Base-by-base conservation (phyloP, 2,113 vertebrate species). In the Scopus umbretta region DNA sequence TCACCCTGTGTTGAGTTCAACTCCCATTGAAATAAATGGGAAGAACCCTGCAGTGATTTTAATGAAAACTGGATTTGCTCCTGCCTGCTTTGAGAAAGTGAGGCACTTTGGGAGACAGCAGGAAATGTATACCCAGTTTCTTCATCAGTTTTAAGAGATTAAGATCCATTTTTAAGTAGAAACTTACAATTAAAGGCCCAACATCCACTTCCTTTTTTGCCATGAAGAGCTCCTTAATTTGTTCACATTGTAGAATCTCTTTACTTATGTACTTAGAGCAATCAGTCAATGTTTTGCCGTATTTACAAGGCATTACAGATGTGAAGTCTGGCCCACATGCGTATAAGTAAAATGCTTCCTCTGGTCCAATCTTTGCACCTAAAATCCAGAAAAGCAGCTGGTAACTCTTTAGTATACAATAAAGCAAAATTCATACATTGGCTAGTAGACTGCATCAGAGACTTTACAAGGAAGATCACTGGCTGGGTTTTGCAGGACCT, bases 301-400 rank as follows among this genome's bases (percentile, higher is more conserved):
- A 99, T 98, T 99, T 99, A 96, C 99, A 99, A 25, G 99, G 99
- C 99, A 99, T 99, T 91, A 99, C 93, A 15, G 99, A 99, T 9
- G 98, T 99, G 52, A 99, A 98, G 96, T 99, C 99, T 19, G 99
- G 99, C 20, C 99, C 99, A 88, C 98, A 98, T 4, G 98, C 97
- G 70, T 99, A 99, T 4, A 99, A 98, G 95, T 99, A 98, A 97
- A 99, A 99, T 36, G 99, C 99, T 94, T 99, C 99, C 73, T 99
- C 99, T 1, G 98, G 97, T 85, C 98, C 98, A 86, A 99, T 98
- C 92, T 98, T 98, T 87, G 99, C 98, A 96, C 99, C 99, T 99
- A 89, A 97, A 88, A 84, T 90, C 5, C 90, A 72, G 96, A 80
- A 78, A 79, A 83, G 9, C 13, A 92, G 22, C 59, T 72, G 27